These are phyloP conservation scores for Trematomus bernacchii DNA, from an alignment of 2,797 vertebrate genomes.

Conservation along the genomic window DNA sequence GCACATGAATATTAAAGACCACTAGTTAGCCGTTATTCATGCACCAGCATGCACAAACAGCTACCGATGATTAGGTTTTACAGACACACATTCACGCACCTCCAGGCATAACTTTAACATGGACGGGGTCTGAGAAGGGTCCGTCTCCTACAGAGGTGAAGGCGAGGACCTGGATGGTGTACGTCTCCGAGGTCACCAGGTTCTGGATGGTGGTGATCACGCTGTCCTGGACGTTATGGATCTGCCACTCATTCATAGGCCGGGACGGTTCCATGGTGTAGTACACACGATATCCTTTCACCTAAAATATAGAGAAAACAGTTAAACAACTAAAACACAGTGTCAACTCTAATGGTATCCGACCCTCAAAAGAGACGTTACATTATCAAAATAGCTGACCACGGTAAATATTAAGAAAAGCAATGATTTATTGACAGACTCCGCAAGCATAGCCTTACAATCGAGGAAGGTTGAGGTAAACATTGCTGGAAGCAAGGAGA, in stretches of 20 bases:
- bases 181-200: constrained; percentile 93
- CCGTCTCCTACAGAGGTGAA: constrained; percentile 98
- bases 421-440: too few species aligned
- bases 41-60: constrained; percentile 21
- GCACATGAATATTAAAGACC: constrained; percentile 32
- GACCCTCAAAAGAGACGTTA: too few species aligned
- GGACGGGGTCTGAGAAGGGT: constrained; percentile 95
- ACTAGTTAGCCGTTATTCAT: constrained; percentile 9
- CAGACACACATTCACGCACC: constrained; percentile 83
- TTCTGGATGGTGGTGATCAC: constrained; percentile 95
- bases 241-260: constrained; percentile 95
- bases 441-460: too few species aligned
- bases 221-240: constrained; percentile 97
- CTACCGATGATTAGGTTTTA: constrained; percentile 1
- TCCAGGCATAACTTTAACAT: constrained; percentile 96
- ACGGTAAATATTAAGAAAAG: too few species aligned
- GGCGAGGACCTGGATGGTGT: constrained; percentile 95
- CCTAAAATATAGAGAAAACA: constrained; percentile 71
- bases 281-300: constrained; percentile 96
- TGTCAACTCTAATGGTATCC: too few species aligned
- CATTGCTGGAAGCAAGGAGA: too few species aligned
- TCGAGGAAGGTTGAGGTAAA: too few species aligned
- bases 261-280: constrained; percentile 97
- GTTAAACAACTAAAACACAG: too few species aligned
- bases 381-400: too few species aligned